Base-by-base conservation (phyloP, 2,888 invertebrate genomes). In the Andrena trimmerana region DNA sequence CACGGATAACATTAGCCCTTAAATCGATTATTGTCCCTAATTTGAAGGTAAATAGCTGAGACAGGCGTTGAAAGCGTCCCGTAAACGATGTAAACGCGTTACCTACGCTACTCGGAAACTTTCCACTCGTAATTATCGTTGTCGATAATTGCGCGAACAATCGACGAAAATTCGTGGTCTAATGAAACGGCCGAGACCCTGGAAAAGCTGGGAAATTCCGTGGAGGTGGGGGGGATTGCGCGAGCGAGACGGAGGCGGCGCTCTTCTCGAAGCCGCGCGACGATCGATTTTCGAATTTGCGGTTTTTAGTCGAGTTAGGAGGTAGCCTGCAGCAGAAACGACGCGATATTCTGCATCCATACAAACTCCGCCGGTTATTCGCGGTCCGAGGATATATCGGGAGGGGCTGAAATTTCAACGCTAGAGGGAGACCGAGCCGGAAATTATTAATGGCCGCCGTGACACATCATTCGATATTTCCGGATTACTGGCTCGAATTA, bases 241-340 rank as follows among this genome's bases (percentile, higher is more conserved):
- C 68, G 16, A 63, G 67, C 31, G 69, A 76, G 72, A 63, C 42
- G 50, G 4, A 16, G 7, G 2, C 1, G 3, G 50, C 52, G 24
- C 63, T 69, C 66, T 60, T 65, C 52, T 71, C 29, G 13, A 72
- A 54, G 36, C 74, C 78, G 48, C 60, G 66, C 27, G 31, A 73
- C 76, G 36, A 84, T 87, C 81, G 81, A 81, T 84, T 76, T 84
- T 79, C 65, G 69, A 86, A 78, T 86, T 81, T 77, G 81, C 69
- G 84, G 84, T 84, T 78, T 79, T 77, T 72, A 74, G 66, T 67
- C 33, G 71, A 76, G 81, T 84, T 81, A 52, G 70, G 57, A 54
- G 29, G 29, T 24, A 66, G 63, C 72, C 42, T 33, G 65, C 48
- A 20, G 63, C 73, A 59, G 71, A 72, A 83, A 67, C 72, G 70